A percentile compares a stretch with the other conserved stretches of the same genome.
phyloP scores from a whole-genome alignment of 2,113 vertebrate species.

The Pongo abelii region DNA sequence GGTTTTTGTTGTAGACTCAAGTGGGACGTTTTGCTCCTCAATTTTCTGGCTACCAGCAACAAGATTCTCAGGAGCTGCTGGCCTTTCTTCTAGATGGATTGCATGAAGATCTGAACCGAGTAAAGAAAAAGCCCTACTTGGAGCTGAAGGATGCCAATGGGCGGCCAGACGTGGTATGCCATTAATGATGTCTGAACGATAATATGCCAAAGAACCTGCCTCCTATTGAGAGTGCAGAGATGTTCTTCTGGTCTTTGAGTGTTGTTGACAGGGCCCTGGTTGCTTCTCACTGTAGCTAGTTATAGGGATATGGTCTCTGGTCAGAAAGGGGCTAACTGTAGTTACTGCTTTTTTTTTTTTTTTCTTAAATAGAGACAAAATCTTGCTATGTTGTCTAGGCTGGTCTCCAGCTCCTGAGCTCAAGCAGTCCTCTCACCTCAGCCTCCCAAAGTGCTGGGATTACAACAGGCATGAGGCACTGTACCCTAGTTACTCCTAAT shows the following conservation, averaged over 20 bases:
- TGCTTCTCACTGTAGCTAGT: background rate
- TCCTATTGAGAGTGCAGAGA: background rate
- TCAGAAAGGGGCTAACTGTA: background rate
- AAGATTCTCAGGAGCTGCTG: slow-evolving; percentile 97
- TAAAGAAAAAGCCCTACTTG: slow-evolving; percentile 98
- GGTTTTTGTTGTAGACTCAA: slow-evolving; percentile 89
- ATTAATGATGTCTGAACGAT: background rate
- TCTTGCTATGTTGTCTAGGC: too few species aligned
- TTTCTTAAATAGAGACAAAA: too few species aligned
- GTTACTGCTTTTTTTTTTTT: too few species aligned
- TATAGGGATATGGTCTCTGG: background rate
- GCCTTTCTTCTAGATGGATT: slow-evolving; percentile 97
- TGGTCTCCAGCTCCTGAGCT: too few species aligned
- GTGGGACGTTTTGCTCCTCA: slow-evolving; percentile 98
- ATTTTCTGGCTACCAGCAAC: slow-evolving; percentile 98
- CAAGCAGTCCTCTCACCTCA: too few species aligned
- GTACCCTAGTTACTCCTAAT: background rate
- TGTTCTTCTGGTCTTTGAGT: background rate
- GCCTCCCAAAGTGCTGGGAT: too few species aligned
- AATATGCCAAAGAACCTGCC: background rate
- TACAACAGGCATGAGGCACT: too few species aligned
- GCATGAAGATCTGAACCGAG: slow-evolving; percentile 97
- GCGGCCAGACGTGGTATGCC: slow-evolving; percentile 92
- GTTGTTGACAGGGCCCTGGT: background rate
- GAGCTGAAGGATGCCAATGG: slow-evolving; percentile 94